phyloP scores from a whole-genome alignment of 2,113 vertebrate species.

The Eira barbara region DNA sequence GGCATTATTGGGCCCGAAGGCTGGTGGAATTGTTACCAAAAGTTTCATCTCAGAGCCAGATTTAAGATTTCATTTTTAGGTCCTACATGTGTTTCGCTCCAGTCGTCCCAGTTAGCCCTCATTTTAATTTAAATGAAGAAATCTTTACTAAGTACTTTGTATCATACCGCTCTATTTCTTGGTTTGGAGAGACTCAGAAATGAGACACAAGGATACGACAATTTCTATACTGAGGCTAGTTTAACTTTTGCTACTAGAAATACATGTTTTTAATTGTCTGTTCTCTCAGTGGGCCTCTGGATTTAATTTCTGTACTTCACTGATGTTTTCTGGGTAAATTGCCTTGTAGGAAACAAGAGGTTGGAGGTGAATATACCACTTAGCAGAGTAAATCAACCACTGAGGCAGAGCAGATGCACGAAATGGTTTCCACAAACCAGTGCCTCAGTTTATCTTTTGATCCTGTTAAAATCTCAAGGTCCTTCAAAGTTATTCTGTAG shows the following conservation, averaged over 20 bases:
- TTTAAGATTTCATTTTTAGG: not conserved
- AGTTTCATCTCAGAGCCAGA: not conserved
- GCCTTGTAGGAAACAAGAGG: slow-evolving; percentile 70
- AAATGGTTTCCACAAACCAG: not conserved
- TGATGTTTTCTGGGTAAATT: slow-evolving; percentile 62
- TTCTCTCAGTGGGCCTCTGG: not conserved
- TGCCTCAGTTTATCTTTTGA: not conserved
- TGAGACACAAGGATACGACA: not conserved
- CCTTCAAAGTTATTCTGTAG: not conserved
- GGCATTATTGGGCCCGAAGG: not conserved
- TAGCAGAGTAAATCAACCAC: slow-evolving; percentile 7
- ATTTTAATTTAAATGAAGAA: not conserved
- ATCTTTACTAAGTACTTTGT: not conserved
- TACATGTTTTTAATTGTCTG: not conserved
- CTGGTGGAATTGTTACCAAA: not conserved
- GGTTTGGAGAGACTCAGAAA: not conserved
- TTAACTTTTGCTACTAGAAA: not conserved
- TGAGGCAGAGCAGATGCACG: too few relatives aligned
- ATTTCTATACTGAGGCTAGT: not conserved
- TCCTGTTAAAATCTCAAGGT: not conserved
- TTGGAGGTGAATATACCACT: slow-evolving; percentile 38
- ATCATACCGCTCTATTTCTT: not conserved
- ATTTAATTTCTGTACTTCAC: not conserved
- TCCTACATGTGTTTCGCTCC: not conserved
- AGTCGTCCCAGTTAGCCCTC: not conserved